These are phyloP conservation scores for Rhinella marina DNA, from an alignment of 2,797 vertebrate genomes.

Conservation along the genomic window DNA sequence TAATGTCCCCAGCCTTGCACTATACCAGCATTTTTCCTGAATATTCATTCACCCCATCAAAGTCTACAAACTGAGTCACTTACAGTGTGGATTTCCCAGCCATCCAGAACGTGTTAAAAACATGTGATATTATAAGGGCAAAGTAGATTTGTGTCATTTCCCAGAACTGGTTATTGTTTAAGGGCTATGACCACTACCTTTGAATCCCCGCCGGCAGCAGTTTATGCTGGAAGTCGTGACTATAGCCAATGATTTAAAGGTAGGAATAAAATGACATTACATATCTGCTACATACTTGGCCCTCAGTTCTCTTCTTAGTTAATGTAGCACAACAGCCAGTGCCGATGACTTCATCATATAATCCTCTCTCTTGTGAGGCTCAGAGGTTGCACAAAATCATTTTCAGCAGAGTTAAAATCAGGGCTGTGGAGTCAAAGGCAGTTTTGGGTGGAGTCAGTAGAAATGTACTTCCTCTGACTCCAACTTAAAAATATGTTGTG, in stretches of 20 bases:
- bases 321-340: neutral
- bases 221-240: neutral
- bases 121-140: neutral
- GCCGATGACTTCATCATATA: neutral
- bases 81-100: neutral
- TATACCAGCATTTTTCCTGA: neutral
- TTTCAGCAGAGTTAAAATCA: neutral
- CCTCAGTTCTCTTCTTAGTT: neutral
- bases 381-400: neutral
- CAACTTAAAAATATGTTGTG: too few relatives aligned
- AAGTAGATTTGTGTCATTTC: neutral
- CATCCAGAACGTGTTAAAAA: neutral
- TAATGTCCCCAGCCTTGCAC: too few relatives aligned
- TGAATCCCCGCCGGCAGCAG: neutral
- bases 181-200: neutral
- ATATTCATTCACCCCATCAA: neutral
- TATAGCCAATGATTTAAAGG: neutral
- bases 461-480: too few relatives aligned
- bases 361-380: neutral
- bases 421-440: too few relatives aligned
- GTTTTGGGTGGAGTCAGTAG: too few relatives aligned
- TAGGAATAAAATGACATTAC: neutral
- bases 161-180: slow-evolving; percentile 19
- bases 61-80: neutral
- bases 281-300: neutral